These are phyloP conservation scores for Ceratina australensis DNA, from an alignment of 1,140 invertebrate genomes.

Conservation along the genomic window DNA sequence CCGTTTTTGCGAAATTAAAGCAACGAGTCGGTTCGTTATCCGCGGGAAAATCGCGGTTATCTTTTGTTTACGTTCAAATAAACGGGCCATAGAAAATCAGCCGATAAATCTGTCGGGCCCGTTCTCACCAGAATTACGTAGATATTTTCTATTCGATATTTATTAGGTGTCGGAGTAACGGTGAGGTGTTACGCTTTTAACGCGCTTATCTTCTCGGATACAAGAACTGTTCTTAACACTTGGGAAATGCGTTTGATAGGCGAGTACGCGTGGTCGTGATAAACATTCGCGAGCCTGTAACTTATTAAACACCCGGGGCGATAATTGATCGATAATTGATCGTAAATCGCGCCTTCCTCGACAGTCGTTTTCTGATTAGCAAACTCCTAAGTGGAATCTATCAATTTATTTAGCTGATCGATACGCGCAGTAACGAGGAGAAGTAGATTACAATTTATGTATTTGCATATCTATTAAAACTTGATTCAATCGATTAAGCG, in stretches of 20 bases:
- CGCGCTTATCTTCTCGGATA: conserved; percentile 6
- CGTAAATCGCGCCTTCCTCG: not conserved
- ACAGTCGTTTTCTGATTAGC: not conserved
- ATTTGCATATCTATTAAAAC: no score
- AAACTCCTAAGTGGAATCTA: not conserved
- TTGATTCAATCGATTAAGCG: no score
- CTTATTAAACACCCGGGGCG: not conserved
- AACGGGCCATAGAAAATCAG: not conserved
- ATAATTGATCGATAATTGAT: conserved; percentile 11
- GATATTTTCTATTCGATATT: conserved; percentile 34
- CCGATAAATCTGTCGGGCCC: conserved; percentile 26
- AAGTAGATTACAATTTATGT: not conserved
- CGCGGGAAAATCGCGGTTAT: not conserved
- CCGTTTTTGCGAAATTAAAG: conserved; percentile 16
- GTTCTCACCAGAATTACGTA: conserved; percentile 9
- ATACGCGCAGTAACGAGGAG: not conserved
- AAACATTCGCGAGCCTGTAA: not conserved
- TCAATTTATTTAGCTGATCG: not conserved
- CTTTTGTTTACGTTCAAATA: conserved; percentile 23
- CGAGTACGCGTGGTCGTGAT: not conserved
- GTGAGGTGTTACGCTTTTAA: not conserved
- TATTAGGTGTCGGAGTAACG: conserved; percentile 18
- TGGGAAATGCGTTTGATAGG: conserved; percentile 13
- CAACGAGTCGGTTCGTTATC: conserved; percentile 11
- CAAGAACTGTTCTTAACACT: not conserved